These are phyloP conservation scores for Anolis apletophallus DNA, from an alignment of 2,797 vertebrate genomes.

Conservation along the genomic window DNA sequence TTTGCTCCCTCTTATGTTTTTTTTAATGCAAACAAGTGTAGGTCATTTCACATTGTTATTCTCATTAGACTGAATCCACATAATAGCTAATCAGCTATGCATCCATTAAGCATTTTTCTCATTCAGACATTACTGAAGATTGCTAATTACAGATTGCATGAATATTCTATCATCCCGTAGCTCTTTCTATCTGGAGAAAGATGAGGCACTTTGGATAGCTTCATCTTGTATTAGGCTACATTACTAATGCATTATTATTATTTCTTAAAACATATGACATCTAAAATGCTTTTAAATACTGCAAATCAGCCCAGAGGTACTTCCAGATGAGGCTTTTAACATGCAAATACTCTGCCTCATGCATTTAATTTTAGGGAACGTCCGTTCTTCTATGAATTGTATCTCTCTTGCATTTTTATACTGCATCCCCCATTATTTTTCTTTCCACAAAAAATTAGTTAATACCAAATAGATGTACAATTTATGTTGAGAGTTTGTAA, in stretches of 20 bases:
- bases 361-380: not conserved
- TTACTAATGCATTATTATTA: not conserved
- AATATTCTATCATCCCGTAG: not conserved
- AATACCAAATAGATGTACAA: too few species aligned
- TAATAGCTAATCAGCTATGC: constrained; percentile 29
- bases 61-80: not conserved
- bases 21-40: not conserved
- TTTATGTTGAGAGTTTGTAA: too few species aligned
- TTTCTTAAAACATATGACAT: not conserved
- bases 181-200: constrained; percentile 22
- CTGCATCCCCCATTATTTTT: not conserved
- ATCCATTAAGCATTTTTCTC: not conserved
- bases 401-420: not conserved
- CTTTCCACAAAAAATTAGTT: not conserved
- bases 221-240: not conserved
- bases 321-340: not conserved
- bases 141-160: not conserved
- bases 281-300: not conserved
- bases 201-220: not conserved
- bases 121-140: constrained; percentile 18
- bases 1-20: not conserved
- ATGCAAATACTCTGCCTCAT: not conserved
- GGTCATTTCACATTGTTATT: not conserved
- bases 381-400: not conserved
- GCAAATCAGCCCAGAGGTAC: not conserved